Conservation (phyloP, 2,797 vertebrate species). For the Oceanodroma leucorhoa region DNA sequence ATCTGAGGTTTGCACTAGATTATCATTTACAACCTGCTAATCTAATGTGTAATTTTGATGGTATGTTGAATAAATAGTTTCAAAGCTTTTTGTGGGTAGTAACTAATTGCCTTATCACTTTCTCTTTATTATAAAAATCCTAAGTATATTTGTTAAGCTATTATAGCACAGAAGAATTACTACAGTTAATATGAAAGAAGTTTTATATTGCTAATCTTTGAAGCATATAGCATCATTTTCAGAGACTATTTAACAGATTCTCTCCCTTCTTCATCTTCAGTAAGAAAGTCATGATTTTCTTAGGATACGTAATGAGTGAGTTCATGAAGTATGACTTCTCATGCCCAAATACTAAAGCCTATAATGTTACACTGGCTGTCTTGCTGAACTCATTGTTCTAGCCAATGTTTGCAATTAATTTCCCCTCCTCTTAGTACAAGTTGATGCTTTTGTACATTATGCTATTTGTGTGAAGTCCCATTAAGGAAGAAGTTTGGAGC, state of each 20-base stretch:
- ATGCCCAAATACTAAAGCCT: neutral
- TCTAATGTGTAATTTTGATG: conserved; percentile 58
- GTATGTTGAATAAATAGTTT: conserved; percentile 38
- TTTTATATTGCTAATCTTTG: conserved; percentile 46
- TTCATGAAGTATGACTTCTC: neutral
- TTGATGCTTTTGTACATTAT: neutral
- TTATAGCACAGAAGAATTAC: conserved; percentile 20
- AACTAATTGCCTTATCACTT: conserved; percentile 42
- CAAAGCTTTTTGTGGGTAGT: conserved; percentile 24
- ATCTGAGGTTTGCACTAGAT: neutral
- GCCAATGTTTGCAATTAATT: neutral
- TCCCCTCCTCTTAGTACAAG: neutral
- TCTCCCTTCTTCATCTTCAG: neutral
- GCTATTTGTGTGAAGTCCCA: neutral
- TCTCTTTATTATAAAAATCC: conserved; percentile 27
- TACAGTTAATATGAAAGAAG: conserved; percentile 20
- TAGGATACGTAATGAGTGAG: neutral
- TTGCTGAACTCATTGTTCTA: conserved; percentile 2
- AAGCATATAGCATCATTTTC: conserved; percentile 12
- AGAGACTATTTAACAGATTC: conserved; percentile 13
- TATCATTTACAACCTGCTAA: conserved; percentile 43
- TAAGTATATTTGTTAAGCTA: conserved; percentile 39
- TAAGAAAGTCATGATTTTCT: neutral
- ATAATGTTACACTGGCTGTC: neutral
- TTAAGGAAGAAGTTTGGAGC: neutral